Conservation (phyloP, 2,888 invertebrate genomes). For the Mystacides longicornis region DNA sequence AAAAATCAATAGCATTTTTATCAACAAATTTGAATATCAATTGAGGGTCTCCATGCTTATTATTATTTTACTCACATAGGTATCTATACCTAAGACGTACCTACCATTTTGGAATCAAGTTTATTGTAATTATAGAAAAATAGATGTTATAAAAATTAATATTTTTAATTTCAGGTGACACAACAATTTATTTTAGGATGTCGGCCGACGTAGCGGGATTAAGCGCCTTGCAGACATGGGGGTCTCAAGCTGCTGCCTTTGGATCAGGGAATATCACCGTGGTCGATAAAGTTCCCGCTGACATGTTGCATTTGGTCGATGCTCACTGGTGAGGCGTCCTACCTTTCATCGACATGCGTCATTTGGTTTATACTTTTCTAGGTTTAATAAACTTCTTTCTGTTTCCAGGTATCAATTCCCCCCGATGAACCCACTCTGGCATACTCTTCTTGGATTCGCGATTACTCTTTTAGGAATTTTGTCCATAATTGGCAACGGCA, state of each 20-base stretch:
- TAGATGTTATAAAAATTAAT: not conserved
- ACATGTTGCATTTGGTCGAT: constrained; percentile 64
- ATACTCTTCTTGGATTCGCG: constrained; percentile 70
- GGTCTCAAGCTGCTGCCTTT: constrained; percentile 40
- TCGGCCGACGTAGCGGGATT: constrained; percentile 35
- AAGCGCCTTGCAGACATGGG: constrained; percentile 28
- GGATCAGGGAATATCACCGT: constrained; percentile 52
- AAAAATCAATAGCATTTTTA: too few relatives aligned
- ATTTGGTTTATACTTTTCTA: too few relatives aligned
- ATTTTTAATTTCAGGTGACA: not conserved
- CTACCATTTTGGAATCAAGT: too few relatives aligned
- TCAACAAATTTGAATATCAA: too few relatives aligned
- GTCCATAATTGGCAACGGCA: constrained; percentile 63
- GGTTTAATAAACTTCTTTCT: too few relatives aligned
- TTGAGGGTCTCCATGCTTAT: too few relatives aligned
- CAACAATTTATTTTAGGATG: constrained; percentile 32
- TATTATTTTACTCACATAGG: too few relatives aligned
- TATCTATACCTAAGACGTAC: too few relatives aligned
- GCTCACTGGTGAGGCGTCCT: constrained; percentile 57
- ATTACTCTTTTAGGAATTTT: constrained; percentile 68
- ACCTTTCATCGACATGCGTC: too few relatives aligned
- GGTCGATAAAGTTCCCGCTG: constrained; percentile 59
- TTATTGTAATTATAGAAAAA: not conserved
- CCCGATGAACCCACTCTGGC: constrained; percentile 85
- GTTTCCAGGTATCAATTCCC: constrained; percentile 73